Evolutionary conservation across 92 coral and sea anemone genomes (phyloP), one percentile per base, ranked within the genome.

Genomic region (Montipora capitata): DNA sequence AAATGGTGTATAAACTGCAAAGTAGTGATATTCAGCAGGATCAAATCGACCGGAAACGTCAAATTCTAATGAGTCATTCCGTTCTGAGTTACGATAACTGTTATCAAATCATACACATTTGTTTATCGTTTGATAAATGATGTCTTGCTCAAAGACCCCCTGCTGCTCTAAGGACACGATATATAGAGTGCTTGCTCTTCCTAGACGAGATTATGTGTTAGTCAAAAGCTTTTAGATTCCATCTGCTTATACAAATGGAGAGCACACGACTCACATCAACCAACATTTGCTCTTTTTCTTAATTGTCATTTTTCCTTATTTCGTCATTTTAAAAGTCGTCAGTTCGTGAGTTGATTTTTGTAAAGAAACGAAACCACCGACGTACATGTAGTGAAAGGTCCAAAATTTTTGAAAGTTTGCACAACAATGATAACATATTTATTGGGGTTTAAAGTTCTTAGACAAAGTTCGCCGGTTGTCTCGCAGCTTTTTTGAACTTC

Each of bases 31-130:
- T n/a, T 14, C 27, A 2, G 2, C 17, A 51, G 13, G n/a, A 16
- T n/a, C 10, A 16, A 62, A 11, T 64, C 57, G 16, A 27, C 59
- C 54, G 82, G 82, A 78, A 62, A 78, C 59, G 15, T 10, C 40
- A 13, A 49, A 11, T 48, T 5, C 52, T 48, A 57, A 5, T 38
- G 5, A 9, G 16, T 8, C 4, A 59, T 38, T 35, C 35, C 3
- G 49, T 68, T 43, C 67, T 38, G 61, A 52, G 84, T 14, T 7
- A 2, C 13, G 77, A 73, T 73, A 73, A n/a, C 15, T n/a, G 7
- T 44, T 45, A 45, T 73, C 77, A 73, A 73, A 73, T 6, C 15
- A 73, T 45, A 45, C 61, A 73, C 41, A 73, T 11, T 48, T 48
- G 77, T 18, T 14, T 73, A 45, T 73, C 59, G 41, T 16, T 73